Evolutionary conservation across 2,888 invertebrate genomes (phyloP).

Genomic region (Hemicrepidius hirtus): DNA sequence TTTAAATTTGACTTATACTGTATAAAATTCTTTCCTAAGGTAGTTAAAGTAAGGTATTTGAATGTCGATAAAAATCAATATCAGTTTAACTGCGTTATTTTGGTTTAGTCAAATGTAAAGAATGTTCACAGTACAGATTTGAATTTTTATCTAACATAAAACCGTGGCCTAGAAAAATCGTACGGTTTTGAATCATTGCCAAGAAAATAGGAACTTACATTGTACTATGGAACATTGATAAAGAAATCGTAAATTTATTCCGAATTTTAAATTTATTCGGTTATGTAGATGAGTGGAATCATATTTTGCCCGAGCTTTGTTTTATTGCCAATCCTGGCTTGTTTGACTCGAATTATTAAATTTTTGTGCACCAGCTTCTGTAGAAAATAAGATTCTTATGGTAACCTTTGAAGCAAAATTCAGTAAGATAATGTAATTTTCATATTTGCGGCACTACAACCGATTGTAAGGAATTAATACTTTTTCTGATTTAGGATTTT

Average conservation of each 20-base stretch:
- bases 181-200: constrained; percentile 30
- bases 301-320: constrained; percentile 26
- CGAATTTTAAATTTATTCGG: constrained; percentile 32
- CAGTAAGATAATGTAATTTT: too few relatives aligned
- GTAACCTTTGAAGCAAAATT: background rate
- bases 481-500: too few relatives aligned
- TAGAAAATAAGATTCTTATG: background rate
- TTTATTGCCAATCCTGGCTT: constrained; percentile 27
- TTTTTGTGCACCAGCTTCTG: constrained; percentile 8
- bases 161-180: constrained; percentile 22
- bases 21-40: too few relatives aligned
- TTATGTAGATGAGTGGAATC: constrained; percentile 32
- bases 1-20: too few relatives aligned
- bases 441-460: too few relatives aligned
- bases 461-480: too few relatives aligned
- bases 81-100: background rate
- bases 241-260: constrained; percentile 38
- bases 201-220: constrained; percentile 32
- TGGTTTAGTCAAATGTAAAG: background rate
- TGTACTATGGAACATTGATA: constrained; percentile 30
- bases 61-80: background rate
- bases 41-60: too few relatives aligned
- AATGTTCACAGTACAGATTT: constrained; percentile 7
- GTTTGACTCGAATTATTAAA: constrained; percentile 24
- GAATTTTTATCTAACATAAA: constrained; percentile 33